phyloP scores from a whole-genome alignment of 2,888 invertebrate genomes.

The Tromatobia lineatoria region DNA sequence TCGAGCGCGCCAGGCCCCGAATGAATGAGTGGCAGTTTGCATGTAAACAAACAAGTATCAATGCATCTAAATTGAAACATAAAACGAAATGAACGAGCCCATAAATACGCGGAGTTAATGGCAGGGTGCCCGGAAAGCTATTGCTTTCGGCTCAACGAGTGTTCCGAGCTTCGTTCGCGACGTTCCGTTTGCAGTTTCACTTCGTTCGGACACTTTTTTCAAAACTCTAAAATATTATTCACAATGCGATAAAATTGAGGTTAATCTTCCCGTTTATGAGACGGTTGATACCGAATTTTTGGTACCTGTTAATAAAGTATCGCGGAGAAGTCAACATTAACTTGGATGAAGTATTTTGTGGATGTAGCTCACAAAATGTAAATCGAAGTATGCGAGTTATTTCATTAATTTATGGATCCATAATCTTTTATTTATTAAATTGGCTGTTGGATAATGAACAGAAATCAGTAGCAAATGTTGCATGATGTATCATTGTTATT shows the following conservation, averaged over 20 bases:
- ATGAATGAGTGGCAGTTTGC: slow-evolving; percentile 80
- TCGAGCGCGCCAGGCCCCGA: slow-evolving; percentile 67
- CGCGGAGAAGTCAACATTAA: not conserved
- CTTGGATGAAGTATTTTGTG: not conserved
- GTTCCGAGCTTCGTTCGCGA: slow-evolving; percentile 43
- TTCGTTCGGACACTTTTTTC: slow-evolving; percentile 43
- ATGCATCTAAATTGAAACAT: slow-evolving; percentile 85
- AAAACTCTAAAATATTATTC: not conserved
- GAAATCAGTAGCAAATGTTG: too few species aligned
- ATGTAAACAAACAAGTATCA: slow-evolving; percentile 85
- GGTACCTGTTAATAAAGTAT: not conserved
- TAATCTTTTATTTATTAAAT: not conserved
- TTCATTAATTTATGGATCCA: not conserved
- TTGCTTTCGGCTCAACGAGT: slow-evolving; percentile 78
- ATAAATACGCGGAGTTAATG: slow-evolving; percentile 84
- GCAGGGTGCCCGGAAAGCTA: slow-evolving; percentile 84
- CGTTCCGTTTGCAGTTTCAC: slow-evolving; percentile 21
- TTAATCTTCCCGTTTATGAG: not conserved
- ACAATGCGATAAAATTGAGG: not conserved
- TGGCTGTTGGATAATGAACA: too few species aligned
- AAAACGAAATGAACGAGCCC: slow-evolving; percentile 83
- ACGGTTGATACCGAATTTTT: not conserved
- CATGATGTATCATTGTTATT: too few species aligned
- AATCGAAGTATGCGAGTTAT: not conserved
- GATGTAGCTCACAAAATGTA: not conserved